A percentile compares a stretch with the other conserved stretches of the same genome.
phyloP scores from a whole-genome alignment of 2,113 vertebrate species.

The Pristiophorus japonicus region DNA sequence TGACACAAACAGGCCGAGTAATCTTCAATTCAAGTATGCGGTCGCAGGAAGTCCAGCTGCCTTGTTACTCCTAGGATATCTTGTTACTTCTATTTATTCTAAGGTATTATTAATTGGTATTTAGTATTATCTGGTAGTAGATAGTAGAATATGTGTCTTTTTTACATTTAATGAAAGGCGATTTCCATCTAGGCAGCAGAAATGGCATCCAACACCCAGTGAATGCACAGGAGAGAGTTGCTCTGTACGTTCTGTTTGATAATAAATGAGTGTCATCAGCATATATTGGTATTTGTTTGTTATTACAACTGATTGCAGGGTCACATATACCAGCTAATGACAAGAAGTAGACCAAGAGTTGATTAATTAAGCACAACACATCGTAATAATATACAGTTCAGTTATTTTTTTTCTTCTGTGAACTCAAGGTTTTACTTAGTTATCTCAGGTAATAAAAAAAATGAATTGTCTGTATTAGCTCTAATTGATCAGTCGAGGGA shows the following conservation, averaged over 20 bases:
- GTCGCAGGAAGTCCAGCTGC: background rate
- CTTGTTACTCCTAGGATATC: background rate
- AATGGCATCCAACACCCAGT: background rate
- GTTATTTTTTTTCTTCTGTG: background rate
- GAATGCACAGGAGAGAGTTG: background rate
- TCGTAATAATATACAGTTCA: background rate
- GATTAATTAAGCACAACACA: background rate
- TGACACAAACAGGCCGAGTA: background rate
- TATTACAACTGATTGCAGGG: background rate
- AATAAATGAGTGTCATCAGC: background rate
- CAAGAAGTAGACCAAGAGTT: background rate
- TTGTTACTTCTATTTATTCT: background rate
- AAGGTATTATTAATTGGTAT: background rate
- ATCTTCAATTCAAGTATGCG: background rate
- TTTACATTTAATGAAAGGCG: background rate
- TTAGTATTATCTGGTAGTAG: background rate
- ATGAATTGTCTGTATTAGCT: background rate
- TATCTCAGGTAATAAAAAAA: background rate
- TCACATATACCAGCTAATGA: background rate
- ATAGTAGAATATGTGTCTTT: background rate
- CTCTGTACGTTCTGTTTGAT: background rate
- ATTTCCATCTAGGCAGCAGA: constrained; percentile 11
- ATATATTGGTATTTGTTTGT: background rate
- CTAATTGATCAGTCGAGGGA: background rate
- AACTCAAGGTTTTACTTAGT: background rate